phyloP scores from a whole-genome alignment of 2,797 vertebrate species.

The Anguilla anguilla region DNA sequence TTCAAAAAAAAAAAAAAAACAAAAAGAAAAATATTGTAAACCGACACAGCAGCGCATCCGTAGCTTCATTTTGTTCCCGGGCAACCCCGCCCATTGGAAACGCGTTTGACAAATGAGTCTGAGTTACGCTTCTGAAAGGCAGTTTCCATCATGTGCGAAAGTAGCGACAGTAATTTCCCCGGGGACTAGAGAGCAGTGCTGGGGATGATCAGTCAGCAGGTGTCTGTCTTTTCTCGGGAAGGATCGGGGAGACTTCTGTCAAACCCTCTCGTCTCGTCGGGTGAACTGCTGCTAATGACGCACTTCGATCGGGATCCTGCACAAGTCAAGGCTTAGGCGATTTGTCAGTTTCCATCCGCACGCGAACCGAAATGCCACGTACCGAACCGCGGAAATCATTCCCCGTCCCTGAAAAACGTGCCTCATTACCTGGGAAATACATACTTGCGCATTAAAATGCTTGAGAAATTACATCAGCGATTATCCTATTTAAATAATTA shows the following conservation, averaged over 20 bases:
- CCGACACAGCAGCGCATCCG: not conserved
- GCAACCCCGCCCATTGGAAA: not conserved
- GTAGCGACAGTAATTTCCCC: not conserved
- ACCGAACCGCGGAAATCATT: not conserved
- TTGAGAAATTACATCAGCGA: not conserved
- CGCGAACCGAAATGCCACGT: not conserved
- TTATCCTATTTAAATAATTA: constrained; percentile 1
- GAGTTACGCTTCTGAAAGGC: constrained; percentile 6
- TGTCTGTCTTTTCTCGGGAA: not conserved
- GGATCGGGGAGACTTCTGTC: not conserved
- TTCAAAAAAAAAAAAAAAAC: not conserved
- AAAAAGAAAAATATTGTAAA: not conserved
- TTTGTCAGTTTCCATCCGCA: not conserved
- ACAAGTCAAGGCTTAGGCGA: not conserved
- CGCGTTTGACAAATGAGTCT: not conserved
- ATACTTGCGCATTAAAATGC: not conserved
- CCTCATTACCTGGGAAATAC: not conserved
- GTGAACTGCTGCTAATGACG: constrained; percentile 9
- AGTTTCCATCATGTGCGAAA: constrained; percentile 17
- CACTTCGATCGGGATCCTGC: not conserved
- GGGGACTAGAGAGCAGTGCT: not conserved
- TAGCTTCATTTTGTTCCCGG: not conserved
- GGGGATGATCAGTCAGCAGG: constrained; percentile 15
- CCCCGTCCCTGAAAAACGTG: not conserved
- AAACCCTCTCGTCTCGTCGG: not conserved